Conservation (phyloP, 2,888 invertebrate genomes). For the Escarpia spicata region DNA sequence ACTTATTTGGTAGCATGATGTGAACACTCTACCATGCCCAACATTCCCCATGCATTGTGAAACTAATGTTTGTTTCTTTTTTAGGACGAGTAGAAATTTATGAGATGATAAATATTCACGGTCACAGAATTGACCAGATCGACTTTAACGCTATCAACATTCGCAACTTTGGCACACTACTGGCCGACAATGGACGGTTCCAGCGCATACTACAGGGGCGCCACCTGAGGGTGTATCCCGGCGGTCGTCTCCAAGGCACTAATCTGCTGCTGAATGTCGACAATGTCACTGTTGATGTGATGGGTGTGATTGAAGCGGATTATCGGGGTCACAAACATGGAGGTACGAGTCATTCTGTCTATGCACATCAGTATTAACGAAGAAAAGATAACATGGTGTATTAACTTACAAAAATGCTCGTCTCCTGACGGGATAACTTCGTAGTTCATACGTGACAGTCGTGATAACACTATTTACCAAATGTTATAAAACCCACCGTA, state of each 20-base stretch:
- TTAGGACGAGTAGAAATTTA: constrained; percentile 46
- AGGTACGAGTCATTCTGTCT: background rate
- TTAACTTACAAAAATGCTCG: too few relatives aligned
- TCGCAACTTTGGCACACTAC: constrained; percentile 48
- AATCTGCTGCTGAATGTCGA: constrained; percentile 43
- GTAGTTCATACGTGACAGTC: too few relatives aligned
- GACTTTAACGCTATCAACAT: constrained; percentile 47
- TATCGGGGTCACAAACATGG: background rate
- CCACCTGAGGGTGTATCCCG: constrained; percentile 46
- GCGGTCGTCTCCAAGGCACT: constrained; percentile 45
- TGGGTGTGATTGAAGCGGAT: constrained; percentile 24
- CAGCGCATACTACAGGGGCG: constrained; percentile 37
- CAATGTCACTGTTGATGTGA: constrained; percentile 44
- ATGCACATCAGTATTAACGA: too few relatives aligned
- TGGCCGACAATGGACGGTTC: constrained; percentile 44
- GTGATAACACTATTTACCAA: too few relatives aligned
- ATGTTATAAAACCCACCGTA: too few relatives aligned
- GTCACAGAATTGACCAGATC: constrained; percentile 45
- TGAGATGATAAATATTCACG: constrained; percentile 47
- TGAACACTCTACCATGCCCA: too few relatives aligned
- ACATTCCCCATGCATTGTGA: background rate
- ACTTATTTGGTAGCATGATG: too few relatives aligned
- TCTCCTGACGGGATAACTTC: too few relatives aligned
- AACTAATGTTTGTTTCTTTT: background rate
- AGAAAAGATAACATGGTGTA: too few relatives aligned